A percentile compares a stretch with the other conserved stretches of the same genome.
Conservation (phyloP, 2,888 invertebrate genomes). For the Diarsia mendica region DNA sequence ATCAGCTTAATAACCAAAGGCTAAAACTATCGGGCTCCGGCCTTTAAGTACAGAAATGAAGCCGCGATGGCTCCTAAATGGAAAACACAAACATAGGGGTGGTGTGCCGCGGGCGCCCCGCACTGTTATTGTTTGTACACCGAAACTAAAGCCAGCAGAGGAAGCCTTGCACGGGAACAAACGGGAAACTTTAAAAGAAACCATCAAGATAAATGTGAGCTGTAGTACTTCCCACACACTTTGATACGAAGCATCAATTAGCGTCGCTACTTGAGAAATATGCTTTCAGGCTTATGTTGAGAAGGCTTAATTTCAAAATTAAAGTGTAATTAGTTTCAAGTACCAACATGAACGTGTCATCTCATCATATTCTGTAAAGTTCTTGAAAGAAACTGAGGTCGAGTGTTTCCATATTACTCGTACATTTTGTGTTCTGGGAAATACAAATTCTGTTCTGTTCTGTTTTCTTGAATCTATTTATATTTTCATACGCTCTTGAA, state of each 20-base stretch:
- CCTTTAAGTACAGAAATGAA: conserved; percentile 75
- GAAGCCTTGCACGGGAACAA: conserved; percentile 68
- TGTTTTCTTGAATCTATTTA: conserved; percentile 1
- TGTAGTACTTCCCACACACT: conserved; percentile 51
- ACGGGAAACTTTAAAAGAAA: conserved; percentile 78
- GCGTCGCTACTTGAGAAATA: conserved; percentile 2
- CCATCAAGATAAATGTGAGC: conserved; percentile 66
- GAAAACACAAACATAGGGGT: conserved; percentile 85
- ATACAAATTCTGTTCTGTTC: background rate
- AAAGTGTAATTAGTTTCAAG: conserved; percentile 6
- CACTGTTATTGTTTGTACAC: conserved; percentile 88
- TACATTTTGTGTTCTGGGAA: conserved; percentile 11
- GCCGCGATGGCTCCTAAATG: conserved; percentile 82
- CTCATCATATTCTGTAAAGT: background rate
- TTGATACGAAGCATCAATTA: conserved; percentile 59
- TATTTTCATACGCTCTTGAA: background rate
- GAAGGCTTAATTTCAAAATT: conserved; percentile 20
- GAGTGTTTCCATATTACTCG: background rate
- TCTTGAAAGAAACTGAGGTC: background rate
- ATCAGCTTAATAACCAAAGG: conserved; percentile 57
- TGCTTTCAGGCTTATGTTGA: conserved; percentile 9
- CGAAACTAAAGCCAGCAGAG: conserved; percentile 81
- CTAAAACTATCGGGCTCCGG: conserved; percentile 65
- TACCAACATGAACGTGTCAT: background rate
- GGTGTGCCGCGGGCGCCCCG: conserved; percentile 77